Percentiles rank a stretch among this genome's conserved stretches.
Conservation (phyloP, 2,797 vertebrate species). For the Betta splendens region DNA sequence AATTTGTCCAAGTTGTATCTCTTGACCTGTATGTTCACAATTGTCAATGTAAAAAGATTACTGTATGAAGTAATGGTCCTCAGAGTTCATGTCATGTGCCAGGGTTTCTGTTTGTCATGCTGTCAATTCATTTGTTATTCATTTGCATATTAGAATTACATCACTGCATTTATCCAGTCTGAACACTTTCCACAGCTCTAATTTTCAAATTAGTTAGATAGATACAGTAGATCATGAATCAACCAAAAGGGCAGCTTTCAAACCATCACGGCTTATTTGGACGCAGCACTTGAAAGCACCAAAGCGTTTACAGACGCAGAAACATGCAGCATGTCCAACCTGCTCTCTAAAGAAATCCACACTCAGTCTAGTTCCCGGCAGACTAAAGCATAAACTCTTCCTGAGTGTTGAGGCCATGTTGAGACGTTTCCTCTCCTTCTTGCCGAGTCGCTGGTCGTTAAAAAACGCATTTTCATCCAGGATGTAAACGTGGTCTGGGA, state of each 20-base stretch:
- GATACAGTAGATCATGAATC: no score
- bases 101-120: background rate
- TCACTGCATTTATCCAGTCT: no score
- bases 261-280: background rate
- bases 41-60: slow-evolving; percentile 18
- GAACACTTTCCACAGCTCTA: no score
- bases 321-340: slow-evolving; percentile 55
- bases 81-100: background rate
- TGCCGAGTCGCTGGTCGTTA: slow-evolving; percentile 81
- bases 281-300: background rate
- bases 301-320: no score
- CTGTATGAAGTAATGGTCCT: slow-evolving; percentile 1
- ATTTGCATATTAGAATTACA: no score
- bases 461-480: slow-evolving; percentile 83
- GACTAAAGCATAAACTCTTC: slow-evolving; percentile 78
- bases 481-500: slow-evolving; percentile 79
- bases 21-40: slow-evolving; percentile 71
- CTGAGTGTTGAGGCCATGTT: slow-evolving; percentile 63
- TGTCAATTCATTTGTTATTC: no score
- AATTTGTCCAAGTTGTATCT: slow-evolving; percentile 73
- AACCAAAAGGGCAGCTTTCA: no score
- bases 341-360: slow-evolving; percentile 85
- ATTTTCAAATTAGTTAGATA: no score
- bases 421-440: slow-evolving; percentile 76
- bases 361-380: slow-evolving; percentile 80